Percentiles rank a stretch among this genome's conserved stretches.
phyloP scores from a whole-genome alignment of 2,888 invertebrate genomes.

The Linnaemya vulpina region DNA sequence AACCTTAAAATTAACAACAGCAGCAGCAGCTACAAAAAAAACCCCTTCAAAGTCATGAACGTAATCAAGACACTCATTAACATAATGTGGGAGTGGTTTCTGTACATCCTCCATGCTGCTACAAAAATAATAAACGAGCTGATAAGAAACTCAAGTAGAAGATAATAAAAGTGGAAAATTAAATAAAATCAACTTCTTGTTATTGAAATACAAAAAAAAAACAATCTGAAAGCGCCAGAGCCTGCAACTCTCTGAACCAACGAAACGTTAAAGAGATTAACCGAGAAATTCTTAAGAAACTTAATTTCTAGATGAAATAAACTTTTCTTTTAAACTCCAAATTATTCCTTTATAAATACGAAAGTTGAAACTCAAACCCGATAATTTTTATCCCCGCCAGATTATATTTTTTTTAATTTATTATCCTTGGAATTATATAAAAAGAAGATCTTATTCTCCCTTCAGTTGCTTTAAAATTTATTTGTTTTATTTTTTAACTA shows the following conservation, averaged over 20 bases:
- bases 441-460: not conserved
- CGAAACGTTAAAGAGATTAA: too few relatives aligned
- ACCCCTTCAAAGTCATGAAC: conserved; percentile 70
- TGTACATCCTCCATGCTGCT: conserved; percentile 1
- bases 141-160: not conserved
- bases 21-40: too few relatives aligned
- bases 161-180: conserved; percentile 7
- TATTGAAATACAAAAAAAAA: too few relatives aligned
- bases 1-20: conserved; percentile 69
- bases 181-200: not conserved
- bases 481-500: not conserved
- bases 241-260: too few relatives aligned
- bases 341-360: too few relatives aligned
- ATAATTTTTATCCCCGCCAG: too few relatives aligned
- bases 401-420: too few relatives aligned
- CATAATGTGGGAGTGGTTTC: conserved; percentile 68
- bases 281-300: too few relatives aligned
- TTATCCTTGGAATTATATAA: not conserved
- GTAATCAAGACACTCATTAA: conserved; percentile 71
- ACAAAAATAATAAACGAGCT: not conserved
- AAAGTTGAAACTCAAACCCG: too few relatives aligned
- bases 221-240: too few relatives aligned
- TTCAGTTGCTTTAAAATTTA: not conserved
- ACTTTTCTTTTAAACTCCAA: too few relatives aligned
- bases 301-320: too few relatives aligned